Evolutionary conservation across 2,888 invertebrate genomes (phyloP).

Genomic region (Incurvaria masculella): DNA sequence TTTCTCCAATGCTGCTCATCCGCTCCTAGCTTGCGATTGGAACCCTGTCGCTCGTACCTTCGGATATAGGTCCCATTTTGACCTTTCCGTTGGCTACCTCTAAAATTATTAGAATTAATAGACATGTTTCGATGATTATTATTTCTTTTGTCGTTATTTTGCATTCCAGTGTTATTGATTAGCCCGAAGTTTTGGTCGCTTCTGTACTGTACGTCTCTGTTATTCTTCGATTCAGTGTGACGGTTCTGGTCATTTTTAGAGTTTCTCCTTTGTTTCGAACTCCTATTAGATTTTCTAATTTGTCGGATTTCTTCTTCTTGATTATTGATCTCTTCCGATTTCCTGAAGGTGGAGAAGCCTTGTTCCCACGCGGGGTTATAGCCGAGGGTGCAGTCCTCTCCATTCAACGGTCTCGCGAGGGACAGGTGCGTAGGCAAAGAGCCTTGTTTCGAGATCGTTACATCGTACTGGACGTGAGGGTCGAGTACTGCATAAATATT

Average conservation of each 20-base stretch:
- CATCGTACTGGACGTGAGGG: conserved; percentile 54
- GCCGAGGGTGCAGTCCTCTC: conserved; percentile 43
- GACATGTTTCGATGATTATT: conserved; percentile 31
- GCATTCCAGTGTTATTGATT: conserved; percentile 21
- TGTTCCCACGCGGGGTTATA: conserved; percentile 31
- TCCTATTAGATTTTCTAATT: conserved; percentile 30
- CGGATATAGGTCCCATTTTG: conserved; percentile 4
- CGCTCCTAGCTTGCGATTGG: conserved; percentile 16
- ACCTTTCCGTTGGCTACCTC: conserved; percentile 14
- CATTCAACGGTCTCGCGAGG: conserved; percentile 51
- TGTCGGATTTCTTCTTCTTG: conserved; percentile 21
- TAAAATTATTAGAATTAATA: conserved; percentile 30
- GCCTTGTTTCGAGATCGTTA: conserved; percentile 52
- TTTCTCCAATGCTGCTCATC: conserved; percentile 26
- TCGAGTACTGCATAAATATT: conserved; percentile 54
- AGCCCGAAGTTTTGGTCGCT: conserved; percentile 38
- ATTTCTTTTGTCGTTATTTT: conserved; percentile 19
- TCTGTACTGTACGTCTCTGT: conserved; percentile 43
- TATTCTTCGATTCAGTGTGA: conserved; percentile 35
- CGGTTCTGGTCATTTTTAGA: conserved; percentile 24
- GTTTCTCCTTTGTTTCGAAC: conserved; percentile 24
- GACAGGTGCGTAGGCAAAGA: conserved; percentile 52
- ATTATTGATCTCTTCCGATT: conserved; percentile 28
- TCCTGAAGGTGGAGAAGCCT: conserved; percentile 31
- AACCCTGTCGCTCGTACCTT: neutral